These are phyloP conservation scores for Atethmia centrago DNA, from an alignment of 2,888 invertebrate genomes.

Conservation along the genomic window DNA sequence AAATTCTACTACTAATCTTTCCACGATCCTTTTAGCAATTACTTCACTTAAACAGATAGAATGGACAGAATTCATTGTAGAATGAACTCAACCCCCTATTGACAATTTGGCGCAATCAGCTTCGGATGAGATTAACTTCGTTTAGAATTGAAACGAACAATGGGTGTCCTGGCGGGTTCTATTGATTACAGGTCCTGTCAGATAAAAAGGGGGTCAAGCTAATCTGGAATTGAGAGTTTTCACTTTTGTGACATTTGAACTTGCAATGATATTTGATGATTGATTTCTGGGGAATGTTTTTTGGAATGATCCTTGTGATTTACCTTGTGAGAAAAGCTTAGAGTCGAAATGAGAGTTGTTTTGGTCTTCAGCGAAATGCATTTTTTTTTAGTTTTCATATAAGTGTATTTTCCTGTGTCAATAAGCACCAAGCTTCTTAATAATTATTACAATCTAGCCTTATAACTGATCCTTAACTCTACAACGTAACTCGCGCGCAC, in stretches of 20 bases:
- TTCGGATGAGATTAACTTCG: conserved; percentile 57
- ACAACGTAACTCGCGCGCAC: too few species aligned
- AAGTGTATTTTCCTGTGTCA: too few species aligned
- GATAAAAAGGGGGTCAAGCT: conserved; percentile 50
- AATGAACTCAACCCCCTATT: conserved; percentile 44
- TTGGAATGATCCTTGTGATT: too few species aligned
- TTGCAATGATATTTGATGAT: conserved; percentile 5
- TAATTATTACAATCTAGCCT: too few species aligned
- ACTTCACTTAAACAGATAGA: conserved; percentile 17
- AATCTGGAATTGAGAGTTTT: conserved; percentile 44
- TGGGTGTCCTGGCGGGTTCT: conserved; percentile 41
- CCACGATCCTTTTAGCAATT: conserved; percentile 25
- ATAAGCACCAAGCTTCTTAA: too few species aligned
- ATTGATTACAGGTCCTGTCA: conserved; percentile 58
- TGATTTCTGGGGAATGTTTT: background rate
- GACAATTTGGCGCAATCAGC: conserved; percentile 60
- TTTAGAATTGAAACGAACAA: conserved; percentile 58
- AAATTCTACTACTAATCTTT: background rate
- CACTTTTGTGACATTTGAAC: conserved; percentile 23
- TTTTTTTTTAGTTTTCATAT: too few species aligned
- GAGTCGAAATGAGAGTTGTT: too few species aligned
- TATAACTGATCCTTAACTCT: too few species aligned
- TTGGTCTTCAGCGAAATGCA: too few species aligned
- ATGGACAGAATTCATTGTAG: conserved; percentile 34
- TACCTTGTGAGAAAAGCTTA: too few species aligned